phyloP scores from a whole-genome alignment of 1,140 invertebrate species.

The Neodiprion lecontei region DNA sequence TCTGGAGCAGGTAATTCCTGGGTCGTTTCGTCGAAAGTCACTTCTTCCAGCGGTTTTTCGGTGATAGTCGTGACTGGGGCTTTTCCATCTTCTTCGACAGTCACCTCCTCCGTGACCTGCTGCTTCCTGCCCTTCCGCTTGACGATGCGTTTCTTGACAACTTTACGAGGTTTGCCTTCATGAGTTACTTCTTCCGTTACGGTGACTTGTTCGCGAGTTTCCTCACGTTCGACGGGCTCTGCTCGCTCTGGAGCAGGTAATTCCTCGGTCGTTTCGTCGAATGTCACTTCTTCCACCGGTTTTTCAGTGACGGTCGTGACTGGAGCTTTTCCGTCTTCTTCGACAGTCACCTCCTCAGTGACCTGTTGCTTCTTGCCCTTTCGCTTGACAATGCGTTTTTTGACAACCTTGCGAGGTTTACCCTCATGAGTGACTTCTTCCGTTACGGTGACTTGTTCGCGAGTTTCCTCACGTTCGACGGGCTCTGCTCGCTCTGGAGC shows the following conservation, averaged over 20 bases:
- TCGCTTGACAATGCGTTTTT: constrained; percentile 30
- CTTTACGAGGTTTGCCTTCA: constrained; percentile 2
- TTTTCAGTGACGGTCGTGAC: constrained; percentile 44
- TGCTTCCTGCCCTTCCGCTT: constrained; percentile 33
- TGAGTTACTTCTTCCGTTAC: constrained; percentile 9
- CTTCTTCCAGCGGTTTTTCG: constrained; percentile 40
- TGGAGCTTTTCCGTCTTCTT: constrained; percentile 55
- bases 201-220: constrained; percentile 38
- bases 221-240: constrained; percentile 29
- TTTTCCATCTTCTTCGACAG: constrained; percentile 39
- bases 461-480: constrained; percentile 46
- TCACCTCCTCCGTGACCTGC: constrained; percentile 34
- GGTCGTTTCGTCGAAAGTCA: constrained; percentile 4
- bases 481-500: constrained; percentile 8
- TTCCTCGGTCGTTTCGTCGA: constrained; percentile 15
- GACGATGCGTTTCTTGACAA: constrained; percentile 22
- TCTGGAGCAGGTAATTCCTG: constrained; percentile 14
- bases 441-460: constrained; percentile 55
- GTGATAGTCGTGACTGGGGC: constrained; percentile 46
- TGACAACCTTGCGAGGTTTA: constrained; percentile 48
- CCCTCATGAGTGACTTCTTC: constrained; percentile 55
- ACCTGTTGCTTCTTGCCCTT: constrained; percentile 51
- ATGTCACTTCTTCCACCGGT: constrained; percentile 41
- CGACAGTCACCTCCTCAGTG: constrained; percentile 55
- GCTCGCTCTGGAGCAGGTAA: constrained; percentile 25